phyloP scores from a whole-genome alignment of 2,797 vertebrate genomes.

The Spinus olivaceus region DNA sequence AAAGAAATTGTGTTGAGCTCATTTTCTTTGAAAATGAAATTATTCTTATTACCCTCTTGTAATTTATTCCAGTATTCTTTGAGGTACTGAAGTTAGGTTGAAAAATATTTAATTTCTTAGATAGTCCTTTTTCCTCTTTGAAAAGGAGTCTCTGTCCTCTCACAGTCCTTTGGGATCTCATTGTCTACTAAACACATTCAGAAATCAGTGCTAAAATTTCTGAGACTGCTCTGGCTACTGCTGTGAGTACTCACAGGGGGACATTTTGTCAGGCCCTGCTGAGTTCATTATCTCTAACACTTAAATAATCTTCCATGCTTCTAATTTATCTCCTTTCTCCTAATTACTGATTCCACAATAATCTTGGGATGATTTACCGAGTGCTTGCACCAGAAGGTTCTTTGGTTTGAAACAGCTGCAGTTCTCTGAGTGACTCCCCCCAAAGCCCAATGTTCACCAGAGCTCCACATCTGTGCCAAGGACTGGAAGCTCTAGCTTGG shows the following conservation, averaged over 20 bases:
- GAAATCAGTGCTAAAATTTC: neutral
- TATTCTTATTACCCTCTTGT: neutral
- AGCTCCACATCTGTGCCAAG: fast-evolving
- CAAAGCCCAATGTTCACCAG: neutral
- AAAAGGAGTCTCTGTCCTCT: neutral
- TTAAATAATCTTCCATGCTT: neutral
- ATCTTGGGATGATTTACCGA: neutral
- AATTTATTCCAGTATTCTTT: neutral
- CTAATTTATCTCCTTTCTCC: neutral
- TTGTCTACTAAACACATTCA: neutral
- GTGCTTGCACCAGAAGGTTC: neutral
- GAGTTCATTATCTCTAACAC: neutral
- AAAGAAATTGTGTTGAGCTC: neutral
- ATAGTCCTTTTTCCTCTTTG: neutral
- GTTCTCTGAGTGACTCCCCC: neutral
- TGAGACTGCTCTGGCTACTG: neutral
- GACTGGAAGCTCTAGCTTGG: neutral
- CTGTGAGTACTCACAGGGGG: neutral
- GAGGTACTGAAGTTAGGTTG: neutral
- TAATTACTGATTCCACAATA: neutral
- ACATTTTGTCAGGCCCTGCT: neutral
- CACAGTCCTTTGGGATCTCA: neutral
- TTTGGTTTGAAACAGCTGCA: neutral
- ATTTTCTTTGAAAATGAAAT: neutral
- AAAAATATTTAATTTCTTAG: neutral